A percentile compares a stretch with the other conserved stretches of the same genome.
Evolutionary conservation across 2,113 vertebrate genomes (phyloP).

Genomic region (Pardalotus punctatus): DNA sequence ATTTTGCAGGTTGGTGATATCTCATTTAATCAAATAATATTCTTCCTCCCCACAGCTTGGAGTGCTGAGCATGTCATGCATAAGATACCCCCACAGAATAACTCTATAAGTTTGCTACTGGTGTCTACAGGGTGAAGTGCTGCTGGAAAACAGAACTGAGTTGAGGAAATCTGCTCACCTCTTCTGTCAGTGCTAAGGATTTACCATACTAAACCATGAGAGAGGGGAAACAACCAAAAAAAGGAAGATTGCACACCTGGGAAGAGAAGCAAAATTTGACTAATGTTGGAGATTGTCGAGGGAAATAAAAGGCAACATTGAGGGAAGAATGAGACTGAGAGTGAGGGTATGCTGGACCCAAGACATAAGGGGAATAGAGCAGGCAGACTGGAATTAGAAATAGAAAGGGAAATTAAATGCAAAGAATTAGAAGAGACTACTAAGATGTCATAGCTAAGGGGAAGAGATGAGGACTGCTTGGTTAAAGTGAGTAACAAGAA

Average conservation of each 20-base stretch:
- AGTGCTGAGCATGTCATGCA: not conserved
- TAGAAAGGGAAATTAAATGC: not conserved
- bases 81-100: not conserved
- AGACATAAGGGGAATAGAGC: rapidly evolving
- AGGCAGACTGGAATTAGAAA: not conserved
- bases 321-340: not conserved
- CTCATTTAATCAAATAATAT: not conserved
- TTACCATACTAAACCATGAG: not conserved
- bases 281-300: not conserved
- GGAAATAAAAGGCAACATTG: not conserved
- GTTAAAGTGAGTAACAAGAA: not conserved
- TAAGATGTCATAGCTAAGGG: not conserved
- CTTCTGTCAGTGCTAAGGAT: not conserved
- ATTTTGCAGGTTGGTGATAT: not conserved
- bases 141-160: not conserved
- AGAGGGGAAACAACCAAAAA: not conserved
- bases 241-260: not conserved
- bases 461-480: not conserved
- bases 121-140: not conserved
- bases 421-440: not conserved
- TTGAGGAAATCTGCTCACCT: not conserved
- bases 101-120: not conserved
- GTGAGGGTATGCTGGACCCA: rapidly evolving
- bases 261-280: not conserved
- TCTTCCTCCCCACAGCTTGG: not conserved